These are phyloP conservation scores for Peromyscus aztecus DNA, from an alignment of 2,797 vertebrate genomes.

Conservation along the genomic window DNA sequence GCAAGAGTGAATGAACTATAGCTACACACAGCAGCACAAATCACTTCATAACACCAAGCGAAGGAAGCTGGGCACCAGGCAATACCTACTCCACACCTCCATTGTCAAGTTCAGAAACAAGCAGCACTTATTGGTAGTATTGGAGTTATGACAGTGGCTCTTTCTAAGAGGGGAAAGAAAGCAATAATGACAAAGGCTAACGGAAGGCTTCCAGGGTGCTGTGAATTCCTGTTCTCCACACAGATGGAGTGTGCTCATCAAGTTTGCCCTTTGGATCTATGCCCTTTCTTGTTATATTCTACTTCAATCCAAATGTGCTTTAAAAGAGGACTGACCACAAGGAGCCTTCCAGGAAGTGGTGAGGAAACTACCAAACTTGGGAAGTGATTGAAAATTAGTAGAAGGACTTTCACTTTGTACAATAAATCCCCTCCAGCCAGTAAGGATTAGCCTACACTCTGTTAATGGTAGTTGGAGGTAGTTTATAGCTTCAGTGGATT, in stretches of 20 bases:
- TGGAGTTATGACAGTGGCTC: not conserved
- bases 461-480: not conserved
- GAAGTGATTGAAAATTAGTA: conserved; percentile 18
- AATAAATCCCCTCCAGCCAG: not conserved
- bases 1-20: not conserved
- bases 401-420: conserved; percentile 44
- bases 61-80: conserved; percentile 31
- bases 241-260: not conserved
- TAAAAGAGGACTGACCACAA: not conserved
- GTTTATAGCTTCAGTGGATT: not conserved
- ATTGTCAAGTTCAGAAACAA: conserved; percentile 35
- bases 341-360: conserved; percentile 37
- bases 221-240: not conserved
- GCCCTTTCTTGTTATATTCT: not conserved
- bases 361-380: conserved; percentile 34
- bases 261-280: not conserved
- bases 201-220: not conserved
- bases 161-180: not conserved
- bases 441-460: not conserved
- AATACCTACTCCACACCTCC: conserved; percentile 30
- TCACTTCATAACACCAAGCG: conserved; percentile 40
- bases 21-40: not conserved
- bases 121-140: not conserved
- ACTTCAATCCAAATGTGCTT: not conserved
- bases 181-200: not conserved